phyloP scores from a whole-genome alignment of 2,888 invertebrate species.

The Rhagium mordax region DNA sequence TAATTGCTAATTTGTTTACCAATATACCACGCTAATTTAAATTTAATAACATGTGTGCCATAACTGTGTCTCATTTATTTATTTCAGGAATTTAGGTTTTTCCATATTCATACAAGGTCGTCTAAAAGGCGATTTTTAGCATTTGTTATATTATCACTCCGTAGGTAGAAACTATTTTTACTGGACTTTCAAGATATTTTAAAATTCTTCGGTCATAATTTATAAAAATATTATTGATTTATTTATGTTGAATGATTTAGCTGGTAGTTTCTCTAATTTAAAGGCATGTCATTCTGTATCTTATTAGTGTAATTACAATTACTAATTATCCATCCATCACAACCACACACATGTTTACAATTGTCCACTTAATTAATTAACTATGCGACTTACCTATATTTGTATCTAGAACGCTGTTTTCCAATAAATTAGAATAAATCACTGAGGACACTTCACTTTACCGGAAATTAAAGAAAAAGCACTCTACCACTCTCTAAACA shows the following conservation, averaged over 20 bases:
- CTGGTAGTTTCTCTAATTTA: no score
- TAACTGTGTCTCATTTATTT: neutral
- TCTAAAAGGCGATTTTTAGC: neutral
- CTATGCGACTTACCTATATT: conserved; percentile 16
- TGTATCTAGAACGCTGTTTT: conserved; percentile 6
- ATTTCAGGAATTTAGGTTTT: neutral
- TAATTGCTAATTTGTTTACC: no score
- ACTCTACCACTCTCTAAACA: conserved; percentile 11
- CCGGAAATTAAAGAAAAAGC: conserved; percentile 2
- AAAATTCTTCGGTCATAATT: no score
- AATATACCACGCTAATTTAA: neutral
- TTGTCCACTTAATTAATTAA: conserved; percentile 1
- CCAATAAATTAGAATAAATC: neutral
- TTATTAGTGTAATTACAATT: neutral
- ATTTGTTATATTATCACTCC: no score
- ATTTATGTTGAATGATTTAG: no score
- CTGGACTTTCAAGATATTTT: no score
- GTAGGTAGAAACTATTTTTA: no score
- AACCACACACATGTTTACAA: neutral
- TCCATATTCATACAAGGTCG: neutral
- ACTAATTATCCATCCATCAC: neutral
- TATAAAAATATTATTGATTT: no score
- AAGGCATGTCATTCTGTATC: neutral
- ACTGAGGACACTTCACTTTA: conserved; percentile 14
- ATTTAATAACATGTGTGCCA: neutral